Percentiles rank a stretch among this genome's conserved stretches.
These are phyloP conservation scores for Caprella mutica DNA, from an alignment of 2,888 invertebrate species.

Conservation along the genomic window DNA sequence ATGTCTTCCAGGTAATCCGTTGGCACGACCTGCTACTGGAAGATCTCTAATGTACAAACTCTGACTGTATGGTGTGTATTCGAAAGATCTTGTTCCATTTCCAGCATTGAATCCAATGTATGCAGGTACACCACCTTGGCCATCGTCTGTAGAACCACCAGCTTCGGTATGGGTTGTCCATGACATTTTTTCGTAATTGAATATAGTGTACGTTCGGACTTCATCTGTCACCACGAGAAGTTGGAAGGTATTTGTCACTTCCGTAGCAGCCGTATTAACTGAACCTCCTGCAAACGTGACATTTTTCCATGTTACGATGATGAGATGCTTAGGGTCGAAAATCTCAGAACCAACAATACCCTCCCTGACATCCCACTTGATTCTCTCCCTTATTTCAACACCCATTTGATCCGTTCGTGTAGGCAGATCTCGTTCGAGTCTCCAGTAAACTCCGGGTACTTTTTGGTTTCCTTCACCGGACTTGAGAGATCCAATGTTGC, in stretches of 20 bases:
- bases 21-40: constrained; percentile 72
- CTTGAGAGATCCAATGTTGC: constrained; percentile 55
- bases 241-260: constrained; percentile 96
- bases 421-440: constrained; percentile 56
- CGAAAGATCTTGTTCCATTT: constrained; percentile 77
- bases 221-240: constrained; percentile 84
- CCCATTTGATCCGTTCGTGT: constrained; percentile 67
- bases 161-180: constrained; percentile 75
- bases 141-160: constrained; percentile 31
- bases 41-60: constrained; percentile 70
- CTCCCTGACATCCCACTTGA: constrained; percentile 77
- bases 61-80: constrained; percentile 83
- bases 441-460: constrained; percentile 64
- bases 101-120: constrained; percentile 95
- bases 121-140: constrained; percentile 31
- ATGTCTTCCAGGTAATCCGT: constrained; percentile 77
- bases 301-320: constrained; percentile 91
- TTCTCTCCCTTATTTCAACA: constrained; percentile 69
- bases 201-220: constrained; percentile 85
- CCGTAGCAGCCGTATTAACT: too few species aligned
- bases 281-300: constrained; percentile 83
- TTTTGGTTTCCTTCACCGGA: constrained; percentile 56
- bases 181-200: constrained; percentile 80
- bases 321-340: constrained; percentile 79
- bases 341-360: constrained; percentile 83